Evolutionary conservation across 2,113 vertebrate genomes (phyloP).

Genomic region (Rissa tridactyla): DNA sequence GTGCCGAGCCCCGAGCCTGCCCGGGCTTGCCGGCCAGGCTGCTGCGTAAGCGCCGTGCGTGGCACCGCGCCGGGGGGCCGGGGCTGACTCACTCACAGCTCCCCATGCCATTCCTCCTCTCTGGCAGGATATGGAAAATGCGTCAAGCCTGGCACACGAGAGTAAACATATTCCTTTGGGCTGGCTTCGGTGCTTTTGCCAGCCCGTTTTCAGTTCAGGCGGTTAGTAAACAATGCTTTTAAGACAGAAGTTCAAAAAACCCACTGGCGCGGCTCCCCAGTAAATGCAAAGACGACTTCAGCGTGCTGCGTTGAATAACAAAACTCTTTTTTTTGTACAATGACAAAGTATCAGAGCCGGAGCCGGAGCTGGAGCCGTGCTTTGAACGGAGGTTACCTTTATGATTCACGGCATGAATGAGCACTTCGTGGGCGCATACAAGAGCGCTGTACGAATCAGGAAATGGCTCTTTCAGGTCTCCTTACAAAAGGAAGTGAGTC

Average conservation of each 20-base stretch:
- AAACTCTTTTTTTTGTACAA: not conserved
- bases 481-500: slow-evolving; percentile 54
- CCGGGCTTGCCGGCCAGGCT: not conserved
- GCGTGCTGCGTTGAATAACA: not conserved
- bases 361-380: not conserved
- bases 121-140: slow-evolving; percentile 23
- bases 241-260: not conserved
- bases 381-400: slow-evolving; percentile 51
- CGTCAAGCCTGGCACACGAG: not conserved
- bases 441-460: slow-evolving; percentile 21
- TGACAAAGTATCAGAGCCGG: not conserved
- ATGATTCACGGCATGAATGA: slow-evolving; percentile 44
- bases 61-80: not conserved
- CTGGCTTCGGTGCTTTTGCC: not conserved
- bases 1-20: accelerated
- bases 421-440: slow-evolving; percentile 21
- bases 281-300: not conserved
- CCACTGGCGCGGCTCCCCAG: not conserved
- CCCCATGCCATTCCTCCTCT: not conserved
- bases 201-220: accelerated
- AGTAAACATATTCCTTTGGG: not conserved
- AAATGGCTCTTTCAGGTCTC: slow-evolving; percentile 52
- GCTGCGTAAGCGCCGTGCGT: not conserved
- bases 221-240: not conserved
- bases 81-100: not conserved